phyloP scores from a whole-genome alignment of 2,888 invertebrate species.

The Phortica magna region DNA sequence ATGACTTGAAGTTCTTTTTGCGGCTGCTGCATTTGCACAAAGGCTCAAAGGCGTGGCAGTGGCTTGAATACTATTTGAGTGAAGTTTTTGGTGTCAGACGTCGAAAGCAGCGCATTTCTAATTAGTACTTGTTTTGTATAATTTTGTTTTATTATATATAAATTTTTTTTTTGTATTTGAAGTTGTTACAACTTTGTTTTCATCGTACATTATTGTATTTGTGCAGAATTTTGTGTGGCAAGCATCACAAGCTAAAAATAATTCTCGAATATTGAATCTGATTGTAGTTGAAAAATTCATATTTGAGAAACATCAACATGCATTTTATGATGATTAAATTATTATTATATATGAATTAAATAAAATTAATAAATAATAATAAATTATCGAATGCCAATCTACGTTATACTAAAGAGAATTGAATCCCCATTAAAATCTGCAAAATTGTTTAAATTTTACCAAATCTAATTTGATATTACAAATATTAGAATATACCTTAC shows the following conservation, averaged over 20 bases:
- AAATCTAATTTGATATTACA: too few species aligned
- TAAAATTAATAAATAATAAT: slow-evolving; percentile 17
- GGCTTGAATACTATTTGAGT: slow-evolving; percentile 31
- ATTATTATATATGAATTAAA: background rate
- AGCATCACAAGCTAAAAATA: slow-evolving; percentile 66
- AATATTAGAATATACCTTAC: too few species aligned
- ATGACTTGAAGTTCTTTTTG: slow-evolving; percentile 16
- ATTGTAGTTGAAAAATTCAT: slow-evolving; percentile 41
- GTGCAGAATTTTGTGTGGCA: slow-evolving; percentile 59
- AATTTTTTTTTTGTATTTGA: slow-evolving; percentile 42
- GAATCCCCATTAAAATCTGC: too few species aligned
- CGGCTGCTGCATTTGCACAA: slow-evolving; percentile 52
- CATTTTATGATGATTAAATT: slow-evolving; percentile 49
- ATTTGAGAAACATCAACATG: slow-evolving; percentile 71
- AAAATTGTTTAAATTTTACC: too few species aligned
- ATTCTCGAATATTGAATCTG: slow-evolving; percentile 39
- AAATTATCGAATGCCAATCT: too few species aligned
- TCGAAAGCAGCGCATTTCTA: slow-evolving; percentile 60
- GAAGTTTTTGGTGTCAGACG: slow-evolving; percentile 48
- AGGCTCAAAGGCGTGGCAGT: slow-evolving; percentile 64
- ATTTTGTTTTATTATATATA: slow-evolving; percentile 33
- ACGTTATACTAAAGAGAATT: too few species aligned
- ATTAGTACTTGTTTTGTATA: slow-evolving; percentile 43
- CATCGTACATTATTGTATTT: slow-evolving; percentile 30
- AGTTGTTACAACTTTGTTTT: slow-evolving; percentile 38